These are phyloP conservation scores for Actenoides lindsayi DNA, from an alignment of 2,113 vertebrate genomes.

Conservation along the genomic window DNA sequence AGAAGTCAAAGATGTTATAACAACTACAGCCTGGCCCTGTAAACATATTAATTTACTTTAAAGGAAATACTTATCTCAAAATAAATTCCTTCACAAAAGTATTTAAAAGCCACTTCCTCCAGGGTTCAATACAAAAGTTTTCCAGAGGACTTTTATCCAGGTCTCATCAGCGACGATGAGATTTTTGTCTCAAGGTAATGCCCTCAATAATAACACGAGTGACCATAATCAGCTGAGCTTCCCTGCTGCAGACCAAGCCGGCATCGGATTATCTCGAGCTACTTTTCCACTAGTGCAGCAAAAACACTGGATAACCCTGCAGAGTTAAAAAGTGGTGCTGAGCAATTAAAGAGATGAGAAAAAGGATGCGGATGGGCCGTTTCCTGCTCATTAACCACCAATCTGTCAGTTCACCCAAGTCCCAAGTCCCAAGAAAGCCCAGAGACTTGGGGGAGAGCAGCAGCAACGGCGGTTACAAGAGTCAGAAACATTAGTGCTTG, in stretches of 20 bases:
- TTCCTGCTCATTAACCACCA: not conserved
- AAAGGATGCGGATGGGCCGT: not conserved
- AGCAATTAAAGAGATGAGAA: not conserved
- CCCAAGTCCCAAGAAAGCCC: not conserved
- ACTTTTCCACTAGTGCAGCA: not conserved
- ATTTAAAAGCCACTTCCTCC: constrained; percentile 21
- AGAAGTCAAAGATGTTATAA: not conserved
- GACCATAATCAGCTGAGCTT: not conserved
- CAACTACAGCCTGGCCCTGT: not conserved
- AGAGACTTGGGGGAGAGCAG: not conserved
- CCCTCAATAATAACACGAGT: not conserved
- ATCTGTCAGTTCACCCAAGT: not conserved
- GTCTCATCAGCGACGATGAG: not conserved
- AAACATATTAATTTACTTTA: not conserved
- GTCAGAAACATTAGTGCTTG: fast-evolving
- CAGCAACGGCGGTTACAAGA: not conserved
- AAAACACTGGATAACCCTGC: not conserved
- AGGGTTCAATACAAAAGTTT: not conserved
- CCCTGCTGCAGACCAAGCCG: not conserved
- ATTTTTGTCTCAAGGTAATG: not conserved
- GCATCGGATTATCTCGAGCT: not conserved
- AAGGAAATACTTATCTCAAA: constrained; percentile 4
- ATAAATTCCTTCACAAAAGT: not conserved
- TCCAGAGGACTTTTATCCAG: not conserved
- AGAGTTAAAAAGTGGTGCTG: not conserved